Base-by-base conservation (phyloP, 2,113 vertebrate species). In the Nesoenas mayeri region DNA sequence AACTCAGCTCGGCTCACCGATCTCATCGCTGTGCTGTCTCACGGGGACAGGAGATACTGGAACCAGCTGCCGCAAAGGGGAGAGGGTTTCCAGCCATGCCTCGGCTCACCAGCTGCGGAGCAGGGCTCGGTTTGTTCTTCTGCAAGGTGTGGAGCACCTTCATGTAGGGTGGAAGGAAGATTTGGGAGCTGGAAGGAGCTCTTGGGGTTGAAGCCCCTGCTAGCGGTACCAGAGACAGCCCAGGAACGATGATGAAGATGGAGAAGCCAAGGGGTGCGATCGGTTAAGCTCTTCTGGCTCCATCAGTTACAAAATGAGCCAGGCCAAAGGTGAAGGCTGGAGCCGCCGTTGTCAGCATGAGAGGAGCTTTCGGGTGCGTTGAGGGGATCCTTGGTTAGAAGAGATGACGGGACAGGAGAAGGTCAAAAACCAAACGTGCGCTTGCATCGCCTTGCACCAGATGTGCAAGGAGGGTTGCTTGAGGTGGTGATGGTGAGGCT, bases 341-440 rank as follows among this genome's bases (percentile, higher is more conserved):
- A 96, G 20, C 64, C 3, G 3, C 56, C 88, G 67, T 64, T 0
- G 0, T 77, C 29, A 1, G 72, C 38, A 10, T 0, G 0, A 51
- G 44, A 36, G 44, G 50, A 89, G 13, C 57, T 92, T 71, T 61
- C 92, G 94, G 90, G 92, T 91, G 61, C 8, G 8, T 78, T 48
- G 69, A 34, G 78, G 22, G 21, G 40, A 24, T 57, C 62, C 65
- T 64, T 51, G 5, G 2, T 34, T 53, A 18, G 32, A 48, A 83
- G 47, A 85, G 18, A 19, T n/a, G 16, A 21, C 36, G 5, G 31
- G 38, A 74, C 38, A 96, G 70, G 7, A 79, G 61, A 67, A 65
- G 29, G 20, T 11, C 56, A 38, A 40, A 90, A 89, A 74, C 26
- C 0, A 0, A 74, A 26, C 0, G 0, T 82, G 50, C 2, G 1